A percentile compares a stretch with the other conserved stretches of the same genome.
phyloP scores from a whole-genome alignment of 2,113 vertebrate species.

The Diphyllodes magnificus region DNA sequence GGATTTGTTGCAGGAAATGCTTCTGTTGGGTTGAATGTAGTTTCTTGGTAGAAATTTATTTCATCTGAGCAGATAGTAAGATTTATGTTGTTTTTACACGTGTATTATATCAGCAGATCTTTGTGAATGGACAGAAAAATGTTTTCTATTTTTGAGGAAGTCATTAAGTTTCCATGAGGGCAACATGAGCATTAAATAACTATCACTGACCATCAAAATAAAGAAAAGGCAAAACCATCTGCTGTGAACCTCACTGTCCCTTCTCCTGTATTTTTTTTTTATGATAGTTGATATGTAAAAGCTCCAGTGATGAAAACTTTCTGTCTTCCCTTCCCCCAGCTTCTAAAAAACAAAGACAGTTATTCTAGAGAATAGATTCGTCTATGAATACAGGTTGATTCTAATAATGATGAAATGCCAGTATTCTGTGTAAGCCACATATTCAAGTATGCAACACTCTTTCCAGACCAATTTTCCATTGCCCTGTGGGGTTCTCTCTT shows the following conservation, averaged over 20 bases:
- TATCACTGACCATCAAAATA: background rate
- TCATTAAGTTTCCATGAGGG: background rate
- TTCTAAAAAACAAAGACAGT: background rate
- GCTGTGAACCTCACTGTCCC: background rate
- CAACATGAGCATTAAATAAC: background rate
- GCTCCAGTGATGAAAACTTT: background rate
- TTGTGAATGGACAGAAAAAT: background rate
- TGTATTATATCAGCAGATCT: background rate
- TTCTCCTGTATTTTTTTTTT: background rate
- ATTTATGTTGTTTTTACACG: background rate
- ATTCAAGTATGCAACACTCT: background rate
- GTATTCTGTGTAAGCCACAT: background rate
- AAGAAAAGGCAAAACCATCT: background rate
- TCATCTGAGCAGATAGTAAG: background rate
- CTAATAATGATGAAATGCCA: background rate
- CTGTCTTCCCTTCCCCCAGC: background rate
- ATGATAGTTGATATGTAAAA: background rate
- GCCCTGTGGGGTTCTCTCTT: background rate
- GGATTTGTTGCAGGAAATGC: background rate
- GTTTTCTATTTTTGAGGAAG: background rate
- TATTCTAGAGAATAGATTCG: background rate
- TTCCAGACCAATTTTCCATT: background rate
- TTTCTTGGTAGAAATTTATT: background rate
- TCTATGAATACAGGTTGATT: background rate
- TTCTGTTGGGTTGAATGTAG: background rate